Evolutionary conservation across 2,797 vertebrate species (phyloP).

Genomic region (Sylvia borin): DNA sequence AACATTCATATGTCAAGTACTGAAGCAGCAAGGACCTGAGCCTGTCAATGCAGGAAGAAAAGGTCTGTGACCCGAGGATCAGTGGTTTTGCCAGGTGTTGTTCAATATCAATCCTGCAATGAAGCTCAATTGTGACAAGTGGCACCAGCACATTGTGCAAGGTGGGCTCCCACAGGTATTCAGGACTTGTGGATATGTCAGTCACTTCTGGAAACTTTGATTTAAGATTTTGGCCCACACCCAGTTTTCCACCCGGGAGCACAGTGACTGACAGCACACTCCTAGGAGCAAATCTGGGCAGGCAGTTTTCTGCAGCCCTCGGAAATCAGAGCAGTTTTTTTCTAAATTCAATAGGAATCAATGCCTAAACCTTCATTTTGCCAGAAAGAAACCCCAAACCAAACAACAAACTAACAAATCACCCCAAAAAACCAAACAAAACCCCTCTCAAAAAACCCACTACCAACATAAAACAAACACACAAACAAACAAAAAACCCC

Average conservation of each 20-base stretch:
- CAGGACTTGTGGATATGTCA: not conserved
- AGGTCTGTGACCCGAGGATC: not conserved
- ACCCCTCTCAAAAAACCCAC: too few relatives aligned
- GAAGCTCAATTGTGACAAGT: not conserved
- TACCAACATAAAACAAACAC: not conserved
- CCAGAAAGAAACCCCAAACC: not conserved
- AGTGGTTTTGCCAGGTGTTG: not conserved
- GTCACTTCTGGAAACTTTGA: not conserved
- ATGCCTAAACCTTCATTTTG: not conserved
- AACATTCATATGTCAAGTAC: not conserved
- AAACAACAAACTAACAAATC: not conserved
- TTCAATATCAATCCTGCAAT: too few relatives aligned
- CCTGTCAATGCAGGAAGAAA: not conserved
- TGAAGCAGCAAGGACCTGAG: not conserved
- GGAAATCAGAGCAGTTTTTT: not conserved
- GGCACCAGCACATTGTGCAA: not conserved
- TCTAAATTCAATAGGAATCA: not conserved
- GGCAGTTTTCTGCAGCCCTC: not conserved
- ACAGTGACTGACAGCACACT: not conserved
- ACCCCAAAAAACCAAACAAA: too few relatives aligned
- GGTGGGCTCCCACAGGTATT: not conserved
- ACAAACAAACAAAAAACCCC: too few relatives aligned
- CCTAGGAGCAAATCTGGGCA: not conserved
- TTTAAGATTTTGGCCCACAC: not conserved
- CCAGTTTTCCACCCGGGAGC: not conserved